Conservation (phyloP, 2,888 invertebrate genomes). For the Stenolophus ochropezus region DNA sequence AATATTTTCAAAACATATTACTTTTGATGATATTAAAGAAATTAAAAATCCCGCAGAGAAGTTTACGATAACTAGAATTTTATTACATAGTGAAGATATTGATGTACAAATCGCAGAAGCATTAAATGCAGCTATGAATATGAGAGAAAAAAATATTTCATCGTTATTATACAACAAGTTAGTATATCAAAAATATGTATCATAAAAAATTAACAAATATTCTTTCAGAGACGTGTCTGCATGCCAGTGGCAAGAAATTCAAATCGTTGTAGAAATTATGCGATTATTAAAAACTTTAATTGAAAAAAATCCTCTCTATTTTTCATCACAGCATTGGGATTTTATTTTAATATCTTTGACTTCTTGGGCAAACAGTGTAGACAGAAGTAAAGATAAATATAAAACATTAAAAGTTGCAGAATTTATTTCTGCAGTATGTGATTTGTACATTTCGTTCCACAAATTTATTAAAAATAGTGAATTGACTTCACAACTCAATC, state of each 20-base stretch:
- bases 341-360: conserved; percentile 82
- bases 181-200: conserved; percentile 43
- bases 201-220: conserved; percentile 18
- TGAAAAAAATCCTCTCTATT: conserved; percentile 64
- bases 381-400: conserved; percentile 71
- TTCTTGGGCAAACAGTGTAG: conserved; percentile 79
- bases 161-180: conserved; percentile 66
- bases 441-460: conserved; percentile 74
- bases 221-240: conserved; percentile 66
- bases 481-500: conserved; percentile 64
- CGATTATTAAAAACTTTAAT: conserved; percentile 70
- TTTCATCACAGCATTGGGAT: conserved; percentile 81
- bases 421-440: conserved; percentile 74
- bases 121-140: conserved; percentile 66
- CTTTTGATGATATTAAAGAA: conserved; percentile 65
- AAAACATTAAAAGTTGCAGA: conserved; percentile 75
- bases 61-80: conserved; percentile 66
- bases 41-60: conserved; percentile 64
- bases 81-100: conserved; percentile 67
- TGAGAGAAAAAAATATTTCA: conserved; percentile 65
- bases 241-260: conserved; percentile 68
- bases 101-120: conserved; percentile 70
- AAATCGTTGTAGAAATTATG: conserved; percentile 71
- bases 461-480: conserved; percentile 71
- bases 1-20: conserved; percentile 66